A percentile compares a stretch with the other conserved stretches of the same genome.
Conservation (phyloP, 1,140 invertebrate species). For the Nasonia vitripennis region DNA sequence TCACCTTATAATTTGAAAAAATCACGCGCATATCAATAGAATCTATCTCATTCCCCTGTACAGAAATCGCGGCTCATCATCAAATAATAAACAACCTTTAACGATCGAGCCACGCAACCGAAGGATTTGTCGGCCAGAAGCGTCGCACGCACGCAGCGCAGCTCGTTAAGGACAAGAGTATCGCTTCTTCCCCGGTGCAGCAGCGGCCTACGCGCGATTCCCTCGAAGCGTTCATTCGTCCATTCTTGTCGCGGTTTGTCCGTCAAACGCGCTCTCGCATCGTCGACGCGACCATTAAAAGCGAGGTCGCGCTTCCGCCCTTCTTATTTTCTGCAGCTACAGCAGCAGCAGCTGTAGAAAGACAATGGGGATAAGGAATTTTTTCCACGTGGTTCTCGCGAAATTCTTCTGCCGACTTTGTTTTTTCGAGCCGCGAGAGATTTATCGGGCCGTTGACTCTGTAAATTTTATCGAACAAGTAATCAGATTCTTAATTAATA, state of each 20-base stretch:
- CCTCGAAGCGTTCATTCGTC: background rate
- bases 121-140: background rate
- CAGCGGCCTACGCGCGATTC: constrained; percentile 17
- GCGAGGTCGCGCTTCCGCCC: constrained; percentile 25
- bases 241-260: background rate
- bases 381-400: background rate
- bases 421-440: background rate
- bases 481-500: no score
- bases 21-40: no score
- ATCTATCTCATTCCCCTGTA: no score
- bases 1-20: no score
- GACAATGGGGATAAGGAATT: constrained; percentile 33
- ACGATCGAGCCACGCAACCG: background rate
- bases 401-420: background rate
- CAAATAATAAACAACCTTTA: background rate
- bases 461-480: no score
- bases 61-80: background rate
- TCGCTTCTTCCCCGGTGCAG: background rate
- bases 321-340: constrained; percentile 2
- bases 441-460: constrained; percentile 15
- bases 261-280: constrained; percentile 23
- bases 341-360: background rate
- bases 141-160: background rate
- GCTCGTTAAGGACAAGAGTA: constrained; percentile 16
- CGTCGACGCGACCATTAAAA: constrained; percentile 36